Percentiles rank a stretch among this genome's conserved stretches.
These are phyloP conservation scores for Varanus salvator DNA, from an alignment of 2,113 vertebrate species.

Conservation along the genomic window DNA sequence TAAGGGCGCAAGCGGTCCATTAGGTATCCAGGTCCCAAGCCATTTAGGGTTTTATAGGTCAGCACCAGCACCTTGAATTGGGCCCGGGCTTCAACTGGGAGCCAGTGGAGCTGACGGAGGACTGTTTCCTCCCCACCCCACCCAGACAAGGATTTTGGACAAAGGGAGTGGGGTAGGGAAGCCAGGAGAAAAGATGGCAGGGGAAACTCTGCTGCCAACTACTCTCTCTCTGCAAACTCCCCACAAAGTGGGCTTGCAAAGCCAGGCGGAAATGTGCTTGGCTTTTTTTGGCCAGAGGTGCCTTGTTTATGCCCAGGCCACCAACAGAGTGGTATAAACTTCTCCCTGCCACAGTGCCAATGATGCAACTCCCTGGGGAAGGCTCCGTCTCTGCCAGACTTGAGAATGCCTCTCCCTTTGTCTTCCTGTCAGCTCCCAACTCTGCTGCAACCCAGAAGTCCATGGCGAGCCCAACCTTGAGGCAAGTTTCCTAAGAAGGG, in stretches of 20 bases:
- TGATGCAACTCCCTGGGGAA: constrained; percentile 29
- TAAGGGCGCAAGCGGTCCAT: too few relatives aligned
- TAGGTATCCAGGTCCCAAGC: too few relatives aligned
- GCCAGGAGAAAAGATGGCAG: not conserved
- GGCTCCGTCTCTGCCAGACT: constrained; percentile 52
- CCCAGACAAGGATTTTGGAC: not conserved
- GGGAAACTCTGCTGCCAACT: not conserved
- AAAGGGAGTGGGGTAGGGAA: not conserved
- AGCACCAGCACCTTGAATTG: too few relatives aligned
- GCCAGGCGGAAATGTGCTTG: not conserved
- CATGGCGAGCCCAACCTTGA: not conserved
- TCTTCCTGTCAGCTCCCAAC: not conserved
- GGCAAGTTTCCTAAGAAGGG: not conserved
- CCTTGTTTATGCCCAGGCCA: constrained; percentile 6
- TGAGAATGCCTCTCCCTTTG: not conserved
- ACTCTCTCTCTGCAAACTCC: not conserved
- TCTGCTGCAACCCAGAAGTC: not conserved
- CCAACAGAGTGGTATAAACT: constrained; percentile 7
- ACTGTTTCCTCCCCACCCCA: not conserved
- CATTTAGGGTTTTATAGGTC: too few relatives aligned
- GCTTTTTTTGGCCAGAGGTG: not conserved
- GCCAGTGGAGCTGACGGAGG: too few relatives aligned
- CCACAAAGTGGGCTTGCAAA: not conserved
- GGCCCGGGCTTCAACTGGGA: too few relatives aligned
- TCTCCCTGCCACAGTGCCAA: constrained; percentile 6